A percentile compares a stretch with the other conserved stretches of the same genome.
These are phyloP conservation scores for Heliothis subflexa DNA, from an alignment of 1,140 invertebrate genomes.

Conservation along the genomic window DNA sequence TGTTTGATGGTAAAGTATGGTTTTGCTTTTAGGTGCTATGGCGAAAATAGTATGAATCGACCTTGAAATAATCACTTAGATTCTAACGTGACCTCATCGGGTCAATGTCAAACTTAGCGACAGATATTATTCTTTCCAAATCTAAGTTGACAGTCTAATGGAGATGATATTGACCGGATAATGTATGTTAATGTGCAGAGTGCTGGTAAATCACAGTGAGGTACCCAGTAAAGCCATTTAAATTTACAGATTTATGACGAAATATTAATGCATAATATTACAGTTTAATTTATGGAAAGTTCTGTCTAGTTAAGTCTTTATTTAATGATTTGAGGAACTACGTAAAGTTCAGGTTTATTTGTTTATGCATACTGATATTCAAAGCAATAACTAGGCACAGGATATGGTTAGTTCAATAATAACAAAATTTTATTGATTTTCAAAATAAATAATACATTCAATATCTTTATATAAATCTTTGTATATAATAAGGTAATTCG, in stretches of 20 bases:
- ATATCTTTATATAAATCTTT: neutral
- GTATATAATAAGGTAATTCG: conserved; percentile 5
- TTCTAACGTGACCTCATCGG: neutral
- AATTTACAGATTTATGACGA: neutral
- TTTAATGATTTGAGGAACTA: too few species aligned
- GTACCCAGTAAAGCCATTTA: neutral
- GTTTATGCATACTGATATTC: too few species aligned
- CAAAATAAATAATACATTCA: neutral
- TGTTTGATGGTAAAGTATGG: too few species aligned
- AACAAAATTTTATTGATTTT: neutral
- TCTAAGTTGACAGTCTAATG: neutral
- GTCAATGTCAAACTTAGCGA: neutral
- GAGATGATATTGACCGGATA: neutral
- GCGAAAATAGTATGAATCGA: too few species aligned
- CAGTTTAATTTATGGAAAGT: neutral
- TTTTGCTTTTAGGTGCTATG: too few species aligned
- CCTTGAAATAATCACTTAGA: neutral
- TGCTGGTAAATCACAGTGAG: neutral
- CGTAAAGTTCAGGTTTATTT: too few species aligned
- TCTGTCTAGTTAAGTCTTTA: neutral
- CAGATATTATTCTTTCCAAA: neutral
- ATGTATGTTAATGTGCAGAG: neutral
- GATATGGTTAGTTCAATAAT: neutral
- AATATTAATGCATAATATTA: neutral
- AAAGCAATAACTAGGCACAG: neutral